phyloP scores from a whole-genome alignment of 2,888 invertebrate genomes.

The Acanthosepion lycidas region DNA sequence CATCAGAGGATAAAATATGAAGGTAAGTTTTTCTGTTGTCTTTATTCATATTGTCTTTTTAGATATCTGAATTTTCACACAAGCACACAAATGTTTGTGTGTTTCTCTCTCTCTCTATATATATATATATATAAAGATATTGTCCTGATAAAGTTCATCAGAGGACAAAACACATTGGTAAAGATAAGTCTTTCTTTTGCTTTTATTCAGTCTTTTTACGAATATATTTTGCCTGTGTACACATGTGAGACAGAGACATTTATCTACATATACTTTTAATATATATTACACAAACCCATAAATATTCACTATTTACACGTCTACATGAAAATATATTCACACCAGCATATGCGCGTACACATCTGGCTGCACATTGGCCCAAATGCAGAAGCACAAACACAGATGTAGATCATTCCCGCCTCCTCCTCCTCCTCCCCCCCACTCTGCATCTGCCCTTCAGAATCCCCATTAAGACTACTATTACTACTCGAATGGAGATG shows the following conservation, averaged over 20 bases:
- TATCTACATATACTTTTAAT: not conserved
- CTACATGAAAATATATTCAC: not conserved
- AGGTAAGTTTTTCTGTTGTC: too few species aligned
- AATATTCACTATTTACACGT: not conserved
- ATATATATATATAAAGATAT: too few species aligned
- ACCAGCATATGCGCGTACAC: not conserved
- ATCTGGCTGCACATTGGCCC: not conserved
- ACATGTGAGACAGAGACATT: not conserved
- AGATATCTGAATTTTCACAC: too few species aligned
- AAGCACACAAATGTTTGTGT: too few species aligned
- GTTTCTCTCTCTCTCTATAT: too few species aligned
- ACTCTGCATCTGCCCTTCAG: not conserved
- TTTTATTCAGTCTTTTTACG: too few species aligned
- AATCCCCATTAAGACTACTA: not conserved
- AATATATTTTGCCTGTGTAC: too few species aligned
- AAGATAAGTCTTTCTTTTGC: too few species aligned
- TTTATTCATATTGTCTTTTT: too few species aligned
- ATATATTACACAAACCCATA: not conserved
- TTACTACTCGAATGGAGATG: not conserved
- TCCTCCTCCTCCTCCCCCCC: not conserved
- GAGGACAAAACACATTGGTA: too few species aligned
- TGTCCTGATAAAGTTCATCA: too few species aligned
- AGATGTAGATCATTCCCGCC: not conserved
- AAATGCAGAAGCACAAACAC: not conserved
- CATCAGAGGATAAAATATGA: too few species aligned